Evolutionary conservation across 2,888 invertebrate species (phyloP).

Genomic region (Clistopyga incitator): DNA sequence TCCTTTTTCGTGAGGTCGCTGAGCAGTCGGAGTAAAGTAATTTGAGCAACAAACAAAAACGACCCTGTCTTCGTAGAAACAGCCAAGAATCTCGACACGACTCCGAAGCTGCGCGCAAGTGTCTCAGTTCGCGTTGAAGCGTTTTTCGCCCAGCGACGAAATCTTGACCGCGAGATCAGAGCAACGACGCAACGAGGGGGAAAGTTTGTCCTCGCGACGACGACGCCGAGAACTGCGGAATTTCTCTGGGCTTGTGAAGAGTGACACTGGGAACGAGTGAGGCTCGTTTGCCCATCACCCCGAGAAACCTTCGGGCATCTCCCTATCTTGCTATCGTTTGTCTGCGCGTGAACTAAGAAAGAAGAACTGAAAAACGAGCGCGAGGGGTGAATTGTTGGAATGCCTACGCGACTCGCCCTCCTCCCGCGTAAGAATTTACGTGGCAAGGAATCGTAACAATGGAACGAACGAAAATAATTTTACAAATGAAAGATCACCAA

Average conservation of each 20-base stretch:
- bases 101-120: conserved; percentile 32
- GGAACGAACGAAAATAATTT: not conserved
- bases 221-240: conserved; percentile 44
- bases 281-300: conserved; percentile 58
- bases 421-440: conserved; percentile 33
- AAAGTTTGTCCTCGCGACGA: conserved; percentile 51
- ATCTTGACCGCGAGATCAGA: conserved; percentile 55
- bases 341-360: conserved; percentile 35
- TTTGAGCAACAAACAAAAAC: conserved; percentile 1
- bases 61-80: conserved; percentile 33
- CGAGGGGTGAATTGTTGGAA: conserved; percentile 51
- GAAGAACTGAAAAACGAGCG: conserved; percentile 24
- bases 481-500: too few relatives aligned
- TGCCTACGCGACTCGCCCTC: conserved; percentile 35
- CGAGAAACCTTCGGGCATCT: conserved; percentile 51
- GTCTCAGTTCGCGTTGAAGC: conserved; percentile 45
- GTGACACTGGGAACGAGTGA: conserved; percentile 29
- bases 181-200: conserved; percentile 26
- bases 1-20: not conserved
- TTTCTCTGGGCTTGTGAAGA: conserved; percentile 48
- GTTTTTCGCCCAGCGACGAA: conserved; percentile 62
- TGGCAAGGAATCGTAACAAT: conserved; percentile 8
- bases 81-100: conserved; percentile 35
- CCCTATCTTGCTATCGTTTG: conserved; percentile 59
- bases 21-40: not conserved